These are phyloP conservation scores for Plebejus anna DNA, from an alignment of 2,888 invertebrate genomes.

Conservation along the genomic window DNA sequence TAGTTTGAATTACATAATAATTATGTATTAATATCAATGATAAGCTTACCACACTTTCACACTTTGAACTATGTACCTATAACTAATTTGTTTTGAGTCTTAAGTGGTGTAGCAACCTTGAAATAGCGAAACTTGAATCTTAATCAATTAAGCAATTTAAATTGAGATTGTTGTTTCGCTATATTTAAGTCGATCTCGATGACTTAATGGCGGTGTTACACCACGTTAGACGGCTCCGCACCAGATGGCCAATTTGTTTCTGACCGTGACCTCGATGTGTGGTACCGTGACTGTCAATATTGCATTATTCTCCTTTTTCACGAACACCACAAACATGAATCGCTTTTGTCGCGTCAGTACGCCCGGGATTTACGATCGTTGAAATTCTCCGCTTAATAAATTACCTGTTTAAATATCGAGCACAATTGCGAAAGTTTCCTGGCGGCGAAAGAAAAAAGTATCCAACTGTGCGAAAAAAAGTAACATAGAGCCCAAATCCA, in stretches of 20 bases:
- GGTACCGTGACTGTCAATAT: slow-evolving; percentile 28
- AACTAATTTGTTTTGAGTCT: background rate
- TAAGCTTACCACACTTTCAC: too few relatives aligned
- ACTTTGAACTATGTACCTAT: background rate
- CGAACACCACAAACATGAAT: slow-evolving; percentile 28
- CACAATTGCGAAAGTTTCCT: slow-evolving; percentile 40
- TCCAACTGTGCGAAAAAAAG: slow-evolving; percentile 38
- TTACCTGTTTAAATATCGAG: slow-evolving; percentile 39
- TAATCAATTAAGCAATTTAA: slow-evolving; percentile 8
- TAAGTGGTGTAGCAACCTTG: background rate
- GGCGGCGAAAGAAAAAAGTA: slow-evolving; percentile 41
- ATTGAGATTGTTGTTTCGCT: background rate
- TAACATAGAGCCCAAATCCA: slow-evolving; percentile 35
- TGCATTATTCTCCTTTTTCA: slow-evolving; percentile 24
- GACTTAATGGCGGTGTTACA: background rate
- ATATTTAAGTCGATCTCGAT: slow-evolving; percentile 16
- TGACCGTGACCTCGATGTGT: slow-evolving; percentile 18
- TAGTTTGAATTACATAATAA: too few relatives aligned
- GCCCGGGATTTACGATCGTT: slow-evolving; percentile 30
- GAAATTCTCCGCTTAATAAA: slow-evolving; percentile 35
- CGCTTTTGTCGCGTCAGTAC: slow-evolving; percentile 27
- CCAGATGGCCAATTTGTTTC: slow-evolving; percentile 17
- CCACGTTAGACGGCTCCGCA: background rate
- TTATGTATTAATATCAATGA: too few relatives aligned
- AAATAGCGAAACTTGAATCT: slow-evolving; percentile 3